phyloP scores from a whole-genome alignment of 2,888 invertebrate genomes.

The Amphipoea lucens region DNA sequence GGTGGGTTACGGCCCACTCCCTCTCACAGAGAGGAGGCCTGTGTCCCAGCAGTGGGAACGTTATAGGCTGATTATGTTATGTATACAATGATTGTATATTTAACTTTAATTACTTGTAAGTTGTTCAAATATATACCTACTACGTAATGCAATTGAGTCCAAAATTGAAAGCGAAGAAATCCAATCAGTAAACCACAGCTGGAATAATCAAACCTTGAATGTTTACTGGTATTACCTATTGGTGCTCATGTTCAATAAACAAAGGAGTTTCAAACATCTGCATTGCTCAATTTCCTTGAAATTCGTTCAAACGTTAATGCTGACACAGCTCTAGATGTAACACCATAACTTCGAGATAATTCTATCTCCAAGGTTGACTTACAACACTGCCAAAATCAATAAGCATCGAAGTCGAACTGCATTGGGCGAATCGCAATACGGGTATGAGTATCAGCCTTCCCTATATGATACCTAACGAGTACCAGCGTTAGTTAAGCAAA shows the following conservation, averaged over 20 bases:
- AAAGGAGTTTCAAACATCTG: constrained; percentile 10
- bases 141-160: neutral
- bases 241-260: too few relatives aligned
- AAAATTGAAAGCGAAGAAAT: neutral
- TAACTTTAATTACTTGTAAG: too few relatives aligned
- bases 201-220: neutral
- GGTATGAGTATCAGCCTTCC: constrained; percentile 56
- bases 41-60: too few relatives aligned
- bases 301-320: neutral
- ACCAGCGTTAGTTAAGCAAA: constrained; percentile 70
- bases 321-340: neutral
- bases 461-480: constrained; percentile 67
- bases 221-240: neutral
- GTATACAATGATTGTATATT: too few relatives aligned
- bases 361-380: constrained; percentile 21
- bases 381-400: constrained; percentile 64
- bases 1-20: too few relatives aligned
- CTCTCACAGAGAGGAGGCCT: too few relatives aligned
- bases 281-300: constrained; percentile 21
- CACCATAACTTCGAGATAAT: constrained; percentile 15
- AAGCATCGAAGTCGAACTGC: constrained; percentile 48
- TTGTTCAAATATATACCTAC: neutral
- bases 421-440: constrained; percentile 48
- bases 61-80: too few relatives aligned
- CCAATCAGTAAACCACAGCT: neutral